These are phyloP conservation scores for Podarcis raffonei DNA, from an alignment of 2,113 vertebrate species.

Conservation along the genomic window DNA sequence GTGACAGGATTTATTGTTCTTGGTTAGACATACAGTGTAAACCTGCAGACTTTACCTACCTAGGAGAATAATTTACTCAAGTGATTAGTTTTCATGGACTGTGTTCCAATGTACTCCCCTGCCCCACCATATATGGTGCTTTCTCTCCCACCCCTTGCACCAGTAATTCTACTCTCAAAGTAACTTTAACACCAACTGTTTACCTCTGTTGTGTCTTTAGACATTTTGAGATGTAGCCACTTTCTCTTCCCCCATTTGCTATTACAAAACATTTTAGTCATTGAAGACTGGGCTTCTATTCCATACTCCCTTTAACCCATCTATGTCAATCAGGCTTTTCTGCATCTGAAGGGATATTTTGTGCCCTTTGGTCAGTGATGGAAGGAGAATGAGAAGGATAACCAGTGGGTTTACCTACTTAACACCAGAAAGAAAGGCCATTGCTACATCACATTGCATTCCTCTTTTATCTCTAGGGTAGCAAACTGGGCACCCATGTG, in stretches of 20 bases:
- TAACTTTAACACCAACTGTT: background rate
- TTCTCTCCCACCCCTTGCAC: background rate
- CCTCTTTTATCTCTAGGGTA: background rate
- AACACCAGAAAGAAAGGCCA: background rate
- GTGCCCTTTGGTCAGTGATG: background rate
- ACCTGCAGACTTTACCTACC: background rate
- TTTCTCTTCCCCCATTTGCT: background rate
- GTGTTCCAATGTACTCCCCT: background rate
- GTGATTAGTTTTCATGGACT: constrained; percentile 4
- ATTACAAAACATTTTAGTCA: background rate
- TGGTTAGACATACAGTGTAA: background rate
- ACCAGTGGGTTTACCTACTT: background rate
- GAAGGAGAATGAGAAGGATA: background rate
- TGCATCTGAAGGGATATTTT: background rate
- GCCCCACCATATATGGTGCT: background rate
- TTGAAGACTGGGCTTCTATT: background rate
- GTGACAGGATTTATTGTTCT: accelerated
- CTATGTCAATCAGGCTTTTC: background rate
- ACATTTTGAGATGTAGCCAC: background rate
- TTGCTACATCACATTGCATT: background rate
- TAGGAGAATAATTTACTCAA: background rate
- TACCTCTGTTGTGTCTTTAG: background rate
- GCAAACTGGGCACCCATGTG: background rate
- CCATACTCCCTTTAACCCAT: background rate
- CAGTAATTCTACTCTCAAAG: background rate